A percentile compares a stretch with the other conserved stretches of the same genome.
Conservation (phyloP, 2,113 vertebrate genomes). For the Cyanoderma ruficeps region DNA sequence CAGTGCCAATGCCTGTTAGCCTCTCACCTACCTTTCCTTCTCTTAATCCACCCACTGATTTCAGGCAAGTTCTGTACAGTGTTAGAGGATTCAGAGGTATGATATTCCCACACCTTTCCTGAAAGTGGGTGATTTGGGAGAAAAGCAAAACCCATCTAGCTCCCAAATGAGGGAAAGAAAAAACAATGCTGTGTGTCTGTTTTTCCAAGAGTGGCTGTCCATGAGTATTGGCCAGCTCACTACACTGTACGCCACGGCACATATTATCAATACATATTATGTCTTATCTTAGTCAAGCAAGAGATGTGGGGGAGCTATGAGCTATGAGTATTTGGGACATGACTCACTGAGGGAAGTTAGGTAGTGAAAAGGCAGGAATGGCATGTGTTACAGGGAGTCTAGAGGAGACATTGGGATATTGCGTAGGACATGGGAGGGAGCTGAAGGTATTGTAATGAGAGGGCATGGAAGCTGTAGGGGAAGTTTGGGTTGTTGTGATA, state of each 20-base stretch:
- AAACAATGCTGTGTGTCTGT: background rate
- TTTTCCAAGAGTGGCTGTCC: background rate
- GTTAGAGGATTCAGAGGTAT: background rate
- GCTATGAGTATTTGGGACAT: background rate
- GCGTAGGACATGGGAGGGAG: background rate
- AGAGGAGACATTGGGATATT: background rate
- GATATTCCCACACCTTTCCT: background rate
- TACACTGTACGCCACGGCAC: fast-evolving
- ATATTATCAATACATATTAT: background rate
- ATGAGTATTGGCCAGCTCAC: background rate
- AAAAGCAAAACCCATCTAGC: background rate
- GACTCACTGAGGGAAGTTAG: background rate
- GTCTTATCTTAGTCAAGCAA: constrained; percentile 23
- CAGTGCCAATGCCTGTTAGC: background rate
- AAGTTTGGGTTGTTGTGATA: background rate
- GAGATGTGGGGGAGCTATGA: background rate
- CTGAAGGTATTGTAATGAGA: background rate
- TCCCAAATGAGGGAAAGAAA: background rate
- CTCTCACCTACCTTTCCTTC: background rate
- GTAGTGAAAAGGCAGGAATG: background rate
- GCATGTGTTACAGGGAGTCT: background rate
- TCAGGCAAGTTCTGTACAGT: background rate
- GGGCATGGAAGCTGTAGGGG: background rate
- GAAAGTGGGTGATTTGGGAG: background rate
- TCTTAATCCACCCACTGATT: background rate